Percentiles rank a stretch among this genome's conserved stretches.
Evolutionary conservation across 2,113 vertebrate species (phyloP).

Genomic region (Tylochromis polylepis): DNA sequence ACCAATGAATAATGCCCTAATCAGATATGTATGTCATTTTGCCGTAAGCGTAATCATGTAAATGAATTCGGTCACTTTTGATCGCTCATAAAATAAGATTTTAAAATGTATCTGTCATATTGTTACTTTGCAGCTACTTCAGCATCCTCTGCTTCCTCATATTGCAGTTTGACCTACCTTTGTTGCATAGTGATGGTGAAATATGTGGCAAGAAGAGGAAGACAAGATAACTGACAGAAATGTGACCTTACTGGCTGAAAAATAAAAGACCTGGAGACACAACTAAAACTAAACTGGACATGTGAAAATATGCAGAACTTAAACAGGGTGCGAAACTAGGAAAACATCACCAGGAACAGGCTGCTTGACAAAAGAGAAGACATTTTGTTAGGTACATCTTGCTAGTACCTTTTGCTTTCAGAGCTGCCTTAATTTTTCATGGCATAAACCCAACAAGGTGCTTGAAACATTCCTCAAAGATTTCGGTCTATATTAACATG

Average conservation of each 20-base stretch:
- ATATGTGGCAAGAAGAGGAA: not conserved
- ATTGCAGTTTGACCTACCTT: not conserved
- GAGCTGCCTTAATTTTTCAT: not conserved
- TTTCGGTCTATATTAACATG: not conserved
- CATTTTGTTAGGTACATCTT: not conserved
- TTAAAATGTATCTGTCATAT: not conserved
- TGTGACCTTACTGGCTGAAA: not conserved
- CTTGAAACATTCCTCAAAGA: not conserved
- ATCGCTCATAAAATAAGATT: not conserved
- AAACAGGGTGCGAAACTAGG: not conserved
- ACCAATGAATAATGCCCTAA: slow-evolving; percentile 29
- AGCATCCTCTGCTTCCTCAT: not conserved
- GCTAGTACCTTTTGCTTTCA: not conserved
- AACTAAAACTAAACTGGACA: not conserved
- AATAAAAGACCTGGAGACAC: not conserved
- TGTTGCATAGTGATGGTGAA: not conserved
- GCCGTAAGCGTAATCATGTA: not conserved
- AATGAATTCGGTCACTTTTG: not conserved
- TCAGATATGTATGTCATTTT: not conserved
- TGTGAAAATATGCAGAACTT: not conserved
- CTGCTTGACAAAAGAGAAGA: not conserved
- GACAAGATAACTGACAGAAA: not conserved
- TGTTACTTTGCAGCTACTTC: not conserved
- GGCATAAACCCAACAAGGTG: not conserved
- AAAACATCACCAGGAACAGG: not conserved